Conservation (phyloP, 2,888 invertebrate species). For the Allygus modestus region DNA sequence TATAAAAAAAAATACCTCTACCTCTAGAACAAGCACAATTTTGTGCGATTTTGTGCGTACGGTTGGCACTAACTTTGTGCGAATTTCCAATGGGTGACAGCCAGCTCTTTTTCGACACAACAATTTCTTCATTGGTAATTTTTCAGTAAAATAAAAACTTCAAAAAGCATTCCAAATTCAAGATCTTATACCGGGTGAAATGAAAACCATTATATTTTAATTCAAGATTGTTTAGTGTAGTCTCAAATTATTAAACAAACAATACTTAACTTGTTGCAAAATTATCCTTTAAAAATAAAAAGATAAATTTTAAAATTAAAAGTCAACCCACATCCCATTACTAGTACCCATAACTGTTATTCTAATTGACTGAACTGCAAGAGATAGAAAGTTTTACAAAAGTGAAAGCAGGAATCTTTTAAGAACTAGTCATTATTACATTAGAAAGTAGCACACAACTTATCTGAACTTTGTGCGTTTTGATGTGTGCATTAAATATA, state of each 20-base stretch:
- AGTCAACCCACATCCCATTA: background rate
- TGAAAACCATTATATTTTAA: too few relatives aligned
- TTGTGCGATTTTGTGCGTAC: conserved; percentile 50
- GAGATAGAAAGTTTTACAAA: too few relatives aligned
- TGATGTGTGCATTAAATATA: conserved; percentile 6
- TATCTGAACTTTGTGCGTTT: background rate
- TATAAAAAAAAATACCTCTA: too few relatives aligned
- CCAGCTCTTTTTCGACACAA: conserved; percentile 7
- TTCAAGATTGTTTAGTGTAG: too few relatives aligned
- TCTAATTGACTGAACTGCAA: too few relatives aligned
- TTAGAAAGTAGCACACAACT: background rate
- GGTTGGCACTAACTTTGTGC: conserved; percentile 35
- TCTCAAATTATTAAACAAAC: too few relatives aligned
- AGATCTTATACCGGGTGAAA: background rate
- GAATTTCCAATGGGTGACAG: conserved; percentile 47
- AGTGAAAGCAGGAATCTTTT: too few relatives aligned
- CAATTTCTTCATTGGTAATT: background rate
- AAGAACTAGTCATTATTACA: too few relatives aligned
- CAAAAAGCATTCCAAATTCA: background rate
- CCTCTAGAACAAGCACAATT: background rate
- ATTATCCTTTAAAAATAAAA: too few relatives aligned
- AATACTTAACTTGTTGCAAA: too few relatives aligned
- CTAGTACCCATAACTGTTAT: background rate
- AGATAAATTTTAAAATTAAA: too few relatives aligned
- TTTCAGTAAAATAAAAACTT: background rate